phyloP scores from a whole-genome alignment of 2,113 vertebrate species.

The Todiramphus chloris region DNA sequence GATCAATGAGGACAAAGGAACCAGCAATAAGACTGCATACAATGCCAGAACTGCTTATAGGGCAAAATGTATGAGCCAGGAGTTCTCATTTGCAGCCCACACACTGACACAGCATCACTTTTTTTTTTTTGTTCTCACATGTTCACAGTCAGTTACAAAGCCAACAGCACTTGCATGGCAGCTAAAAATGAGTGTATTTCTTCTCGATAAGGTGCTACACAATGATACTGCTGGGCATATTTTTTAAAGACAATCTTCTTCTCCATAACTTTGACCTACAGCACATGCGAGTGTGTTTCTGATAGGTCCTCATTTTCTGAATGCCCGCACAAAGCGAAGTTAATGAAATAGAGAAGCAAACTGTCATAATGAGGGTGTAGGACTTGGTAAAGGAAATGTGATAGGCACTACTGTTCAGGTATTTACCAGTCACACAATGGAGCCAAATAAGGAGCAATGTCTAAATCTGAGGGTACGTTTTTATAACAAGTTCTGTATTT shows the following conservation, averaged over 20 bases:
- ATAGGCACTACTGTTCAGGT: background rate
- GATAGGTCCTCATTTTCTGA: background rate
- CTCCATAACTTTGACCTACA: background rate
- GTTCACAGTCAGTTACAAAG: constrained; percentile 51
- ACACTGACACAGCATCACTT: constrained; percentile 61
- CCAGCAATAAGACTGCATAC: constrained; percentile 59
- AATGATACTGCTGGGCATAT: background rate
- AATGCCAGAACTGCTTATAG: constrained; percentile 63
- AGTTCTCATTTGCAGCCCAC: constrained; percentile 63
- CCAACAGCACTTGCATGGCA: background rate
- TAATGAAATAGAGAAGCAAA: background rate
- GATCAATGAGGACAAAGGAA: constrained; percentile 62
- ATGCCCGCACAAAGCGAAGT: background rate
- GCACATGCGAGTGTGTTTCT: background rate
- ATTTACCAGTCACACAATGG: too few species aligned
- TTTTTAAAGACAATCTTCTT: background rate
- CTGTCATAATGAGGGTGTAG: background rate
- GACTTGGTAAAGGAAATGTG: background rate
- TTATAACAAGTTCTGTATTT: background rate
- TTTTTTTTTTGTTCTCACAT: constrained; percentile 61
- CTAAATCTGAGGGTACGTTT: background rate
- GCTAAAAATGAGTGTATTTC: constrained; percentile 30
- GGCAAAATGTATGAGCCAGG: constrained; percentile 57
- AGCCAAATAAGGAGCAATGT: background rate
- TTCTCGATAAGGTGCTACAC: background rate